These are phyloP conservation scores for Cantharis flavilabris DNA, from an alignment of 2,888 invertebrate species.

Conservation along the genomic window DNA sequence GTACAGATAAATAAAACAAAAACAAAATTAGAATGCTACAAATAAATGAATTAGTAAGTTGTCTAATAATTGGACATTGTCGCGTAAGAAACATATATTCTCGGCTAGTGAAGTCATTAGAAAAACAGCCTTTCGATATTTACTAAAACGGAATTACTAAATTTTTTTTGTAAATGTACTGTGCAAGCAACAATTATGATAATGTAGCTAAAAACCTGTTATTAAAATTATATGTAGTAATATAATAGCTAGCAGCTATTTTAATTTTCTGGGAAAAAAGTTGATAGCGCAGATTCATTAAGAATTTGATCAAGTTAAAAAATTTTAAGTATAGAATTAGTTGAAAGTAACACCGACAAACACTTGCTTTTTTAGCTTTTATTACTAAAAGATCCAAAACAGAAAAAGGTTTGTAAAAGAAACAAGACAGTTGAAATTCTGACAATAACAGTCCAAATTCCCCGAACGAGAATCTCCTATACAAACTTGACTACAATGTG, in stretches of 20 bases:
- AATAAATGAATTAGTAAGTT: too few relatives aligned
- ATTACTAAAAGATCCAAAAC: constrained; percentile 21
- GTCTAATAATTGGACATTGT: too few relatives aligned
- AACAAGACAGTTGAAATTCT: constrained; percentile 52
- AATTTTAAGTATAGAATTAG: constrained; percentile 12
- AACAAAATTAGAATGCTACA: too few relatives aligned
- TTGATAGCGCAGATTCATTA: not conserved
- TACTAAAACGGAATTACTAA: too few relatives aligned
- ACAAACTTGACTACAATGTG: constrained; percentile 52
- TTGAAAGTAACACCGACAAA: constrained; percentile 24
- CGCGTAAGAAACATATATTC: too few relatives aligned
- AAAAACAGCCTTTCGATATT: too few relatives aligned
- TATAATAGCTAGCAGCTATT: not conserved
- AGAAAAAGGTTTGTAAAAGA: constrained; percentile 39
- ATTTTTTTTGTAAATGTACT: not conserved
- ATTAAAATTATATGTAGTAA: not conserved
- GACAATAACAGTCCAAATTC: constrained; percentile 54
- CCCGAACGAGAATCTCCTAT: constrained; percentile 54
- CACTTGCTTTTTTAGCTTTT: constrained; percentile 27
- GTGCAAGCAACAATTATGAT: not conserved
- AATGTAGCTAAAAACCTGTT: not conserved
- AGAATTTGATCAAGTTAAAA: constrained; percentile 7
- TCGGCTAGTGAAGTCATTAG: too few relatives aligned
- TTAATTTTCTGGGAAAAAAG: not conserved
- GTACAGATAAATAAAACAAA: too few relatives aligned